Percentiles rank a stretch among this genome's conserved stretches.
These are phyloP conservation scores for Cryptoblepharus egeriae DNA, from an alignment of 2,797 vertebrate species.

Conservation along the genomic window DNA sequence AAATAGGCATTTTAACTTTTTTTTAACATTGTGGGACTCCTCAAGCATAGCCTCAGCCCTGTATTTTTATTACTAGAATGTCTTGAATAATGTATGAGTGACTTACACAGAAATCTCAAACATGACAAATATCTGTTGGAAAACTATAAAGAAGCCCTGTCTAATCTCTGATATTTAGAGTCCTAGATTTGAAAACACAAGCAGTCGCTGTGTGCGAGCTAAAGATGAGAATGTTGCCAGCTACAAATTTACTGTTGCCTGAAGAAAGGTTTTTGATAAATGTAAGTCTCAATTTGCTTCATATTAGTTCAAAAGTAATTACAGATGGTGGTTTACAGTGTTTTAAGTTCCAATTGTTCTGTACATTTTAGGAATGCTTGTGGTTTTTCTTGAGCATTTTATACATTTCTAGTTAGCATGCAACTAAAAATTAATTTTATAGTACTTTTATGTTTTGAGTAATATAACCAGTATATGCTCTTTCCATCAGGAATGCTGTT, in stretches of 20 bases:
- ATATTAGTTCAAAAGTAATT: constrained; percentile 64
- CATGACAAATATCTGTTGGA: constrained; percentile 18
- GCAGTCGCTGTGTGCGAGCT: not conserved
- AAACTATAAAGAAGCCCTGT: constrained; percentile 18
- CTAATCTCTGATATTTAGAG: constrained; percentile 16
- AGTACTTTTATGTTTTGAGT: constrained; percentile 3
- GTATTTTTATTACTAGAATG: not conserved
- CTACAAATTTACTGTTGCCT: constrained; percentile 47
- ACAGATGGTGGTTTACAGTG: constrained; percentile 45
- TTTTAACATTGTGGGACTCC: not conserved
- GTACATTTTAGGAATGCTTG: constrained; percentile 1
- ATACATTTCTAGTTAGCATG: constrained; percentile 29
- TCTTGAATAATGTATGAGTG: constrained; percentile 20
- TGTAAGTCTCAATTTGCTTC: constrained; percentile 58
- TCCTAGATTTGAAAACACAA: not conserved
- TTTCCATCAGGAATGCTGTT: constrained; percentile 2
- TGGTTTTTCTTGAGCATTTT: constrained; percentile 1
- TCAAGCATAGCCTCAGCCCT: constrained; percentile 1
- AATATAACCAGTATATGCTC: not conserved
- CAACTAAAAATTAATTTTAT: constrained; percentile 18
- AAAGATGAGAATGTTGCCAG: constrained; percentile 25
- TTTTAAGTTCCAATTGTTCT: constrained; percentile 20
- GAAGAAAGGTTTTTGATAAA: constrained; percentile 55
- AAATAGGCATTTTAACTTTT: not conserved
- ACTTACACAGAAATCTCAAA: constrained; percentile 41